Base-by-base conservation (phyloP, 1,140 invertebrate genomes). In the Cryptotermes secundus region DNA sequence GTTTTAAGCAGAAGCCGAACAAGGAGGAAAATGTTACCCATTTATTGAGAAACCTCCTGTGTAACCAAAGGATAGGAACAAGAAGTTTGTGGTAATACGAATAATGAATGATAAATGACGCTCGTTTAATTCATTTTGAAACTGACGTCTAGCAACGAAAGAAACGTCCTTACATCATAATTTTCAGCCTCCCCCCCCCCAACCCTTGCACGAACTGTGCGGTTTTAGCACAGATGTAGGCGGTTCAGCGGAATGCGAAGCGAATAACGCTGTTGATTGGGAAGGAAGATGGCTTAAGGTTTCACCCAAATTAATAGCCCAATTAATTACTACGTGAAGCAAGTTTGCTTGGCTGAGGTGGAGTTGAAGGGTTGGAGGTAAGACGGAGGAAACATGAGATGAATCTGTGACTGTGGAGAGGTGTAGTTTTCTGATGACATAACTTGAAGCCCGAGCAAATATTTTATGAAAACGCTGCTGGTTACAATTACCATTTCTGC, bases 261-360 rank as follows among this genome's bases (percentile, higher is more conserved):
- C n/a, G 59, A n/a, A 72, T 72, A 72, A 72, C 59, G 26, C 26
- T 14, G 59, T 72, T 72, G 59, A 72, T 72, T 72, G 59, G 59
- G 9, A 31, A 31, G 59, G 59, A 31, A n/a, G 59, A 31, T 72
- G 59, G 59, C 59, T n/a, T 72, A 72, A 16, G 26, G 9, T 72
- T 72, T 72, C n/a, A 72, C 59, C 59, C n/a, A 31, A 72, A 72
- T 72, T 72, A 72, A 72, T 72, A 72, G 59, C 2, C 59, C 59
- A 72, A 72, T 72, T 72, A 72, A 72, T 72, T 72, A 72, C 24
- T 59, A 14, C 26, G 3, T 59, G 53, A 59, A 24, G 53, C 12
- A 59, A 59, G 53, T 59, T 59, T n/a, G 53, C 22, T n/a, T 72
- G n/a, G n/a, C 26, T 72, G n/a, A 72, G 59, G 6, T 72, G 4